Conservation (phyloP, 2,113 vertebrate species). For the Hippocampus guttulatus region DNA sequence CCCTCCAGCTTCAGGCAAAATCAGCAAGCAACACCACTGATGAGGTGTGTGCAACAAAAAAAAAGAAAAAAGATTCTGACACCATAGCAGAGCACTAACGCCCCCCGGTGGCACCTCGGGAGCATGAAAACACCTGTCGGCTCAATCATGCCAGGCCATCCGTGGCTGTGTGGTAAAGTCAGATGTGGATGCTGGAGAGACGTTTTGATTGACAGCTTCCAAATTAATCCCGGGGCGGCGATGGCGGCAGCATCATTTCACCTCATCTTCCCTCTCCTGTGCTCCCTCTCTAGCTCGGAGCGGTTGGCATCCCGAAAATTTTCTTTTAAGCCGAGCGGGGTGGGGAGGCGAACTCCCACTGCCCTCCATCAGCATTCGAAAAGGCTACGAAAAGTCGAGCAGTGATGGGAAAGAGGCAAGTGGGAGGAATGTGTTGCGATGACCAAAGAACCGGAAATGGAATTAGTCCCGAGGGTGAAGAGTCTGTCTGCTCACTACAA, state of each 20-base stretch:
- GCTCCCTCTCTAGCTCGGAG: background rate
- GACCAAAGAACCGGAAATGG: background rate
- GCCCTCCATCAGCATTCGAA: background rate
- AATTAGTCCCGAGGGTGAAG: background rate
- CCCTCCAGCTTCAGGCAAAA: slow-evolving; percentile 5
- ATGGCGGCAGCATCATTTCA: background rate
- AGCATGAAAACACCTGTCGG: background rate
- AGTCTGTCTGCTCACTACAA: too few species aligned
- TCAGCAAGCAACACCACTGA: slow-evolving; percentile 10
- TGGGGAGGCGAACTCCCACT: background rate
- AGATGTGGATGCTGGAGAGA: background rate
- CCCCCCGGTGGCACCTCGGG: background rate
- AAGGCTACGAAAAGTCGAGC: background rate
- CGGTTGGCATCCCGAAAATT: background rate
- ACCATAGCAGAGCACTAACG: background rate
- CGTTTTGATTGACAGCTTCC: background rate
- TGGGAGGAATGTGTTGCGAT: background rate
- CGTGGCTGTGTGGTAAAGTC: background rate
- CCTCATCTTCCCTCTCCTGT: background rate
- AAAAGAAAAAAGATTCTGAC: background rate
- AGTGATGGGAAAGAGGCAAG: background rate
- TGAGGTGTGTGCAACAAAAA: slow-evolving; percentile 22
- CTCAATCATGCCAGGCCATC: background rate
- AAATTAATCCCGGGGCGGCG: background rate
- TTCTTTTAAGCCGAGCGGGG: background rate